Percentiles rank a stretch among this genome's conserved stretches.
Evolutionary conservation across 53 echinoderm and acorn worm genomes (phyloP).

Genomic region (Apostichopus leukothele): DNA sequence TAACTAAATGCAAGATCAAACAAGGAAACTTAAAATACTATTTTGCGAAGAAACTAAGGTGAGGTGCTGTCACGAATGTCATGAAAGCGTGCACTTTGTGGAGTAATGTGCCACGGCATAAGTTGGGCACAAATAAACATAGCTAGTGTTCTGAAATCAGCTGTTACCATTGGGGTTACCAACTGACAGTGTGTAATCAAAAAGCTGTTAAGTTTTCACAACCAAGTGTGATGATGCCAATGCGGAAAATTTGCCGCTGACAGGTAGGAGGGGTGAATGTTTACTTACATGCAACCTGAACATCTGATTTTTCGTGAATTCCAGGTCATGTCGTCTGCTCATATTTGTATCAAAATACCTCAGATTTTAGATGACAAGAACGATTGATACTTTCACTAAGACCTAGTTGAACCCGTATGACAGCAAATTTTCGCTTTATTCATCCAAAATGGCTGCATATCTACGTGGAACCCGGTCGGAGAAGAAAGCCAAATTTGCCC

Average conservation of each 20-base stretch:
- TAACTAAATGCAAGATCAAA: no score
- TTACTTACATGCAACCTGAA: neutral
- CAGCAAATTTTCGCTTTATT: neutral
- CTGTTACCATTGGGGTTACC: no score
- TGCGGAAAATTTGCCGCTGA: neutral
- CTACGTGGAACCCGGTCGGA: conserved; percentile 38
- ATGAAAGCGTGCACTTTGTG: no score
- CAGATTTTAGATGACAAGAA: neutral
- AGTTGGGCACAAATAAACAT: neutral
- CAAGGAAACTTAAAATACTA: no score
- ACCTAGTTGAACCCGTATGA: neutral
- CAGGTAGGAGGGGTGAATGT: neutral
- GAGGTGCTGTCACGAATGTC: no score
- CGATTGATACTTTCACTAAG: neutral
- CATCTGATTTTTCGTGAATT: neutral
- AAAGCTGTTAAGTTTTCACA: no score
- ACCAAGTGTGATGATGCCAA: no score
- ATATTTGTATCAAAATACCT: neutral
- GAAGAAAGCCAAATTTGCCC: conserved; percentile 81
- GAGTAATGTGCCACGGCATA: neutral
- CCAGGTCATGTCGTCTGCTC: neutral
- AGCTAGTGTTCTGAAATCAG: no score
- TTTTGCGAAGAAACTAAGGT: no score
- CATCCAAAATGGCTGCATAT: conserved; percentile 19
- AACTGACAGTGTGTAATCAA: no score